Base-by-base conservation (phyloP, 2,113 vertebrate genomes). In the Tyrannus savana region DNA sequence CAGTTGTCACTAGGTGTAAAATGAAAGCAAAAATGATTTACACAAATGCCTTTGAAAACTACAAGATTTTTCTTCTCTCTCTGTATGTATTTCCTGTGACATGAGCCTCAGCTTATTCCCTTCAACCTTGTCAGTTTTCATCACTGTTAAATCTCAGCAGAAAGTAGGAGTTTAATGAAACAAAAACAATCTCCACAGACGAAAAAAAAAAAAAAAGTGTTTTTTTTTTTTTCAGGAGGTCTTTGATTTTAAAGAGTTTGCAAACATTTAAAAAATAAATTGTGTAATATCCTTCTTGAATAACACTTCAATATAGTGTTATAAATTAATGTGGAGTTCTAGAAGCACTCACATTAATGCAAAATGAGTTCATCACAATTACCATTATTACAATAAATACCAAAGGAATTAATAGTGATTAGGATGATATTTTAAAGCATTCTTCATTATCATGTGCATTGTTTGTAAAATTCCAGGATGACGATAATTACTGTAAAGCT, bases 301-400 rank as follows among this genome's bases (percentile, higher is more conserved):
- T 56, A 94, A 42, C 28, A 44, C 39, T 93, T 91, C 64, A 86
- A 41, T 62, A 94, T 1, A 6, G 12, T 59, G 19, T 88, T 86
- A 53, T 25, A 84, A 92, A 86, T 92, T 75, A 93, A 60, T 39
- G 50, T 60, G 62, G 75, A 78, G 56, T 71, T 93, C 42, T 64
- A 92, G 56, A 83, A 89, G 62, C 55, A 75, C 39, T 88, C 68
- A 55, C 25, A 81, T 89, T 81, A 95, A 53, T 60, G 33, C 35
- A 81, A 94, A 97, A 93, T 84, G 53, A 82, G 75, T 96, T 95
- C 33, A 82, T 93, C 71, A 76, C 82, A 95, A 95, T 95, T 95
- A 91, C 19, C 41, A 79, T 86, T 96, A 97, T 94, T 95, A 88
- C 24, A n/a, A 95, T 91, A 97, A 95, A 94, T 95, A 93, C 46